phyloP scores from a whole-genome alignment of 2,113 vertebrate species.

The Phyllostomus discolor region DNA sequence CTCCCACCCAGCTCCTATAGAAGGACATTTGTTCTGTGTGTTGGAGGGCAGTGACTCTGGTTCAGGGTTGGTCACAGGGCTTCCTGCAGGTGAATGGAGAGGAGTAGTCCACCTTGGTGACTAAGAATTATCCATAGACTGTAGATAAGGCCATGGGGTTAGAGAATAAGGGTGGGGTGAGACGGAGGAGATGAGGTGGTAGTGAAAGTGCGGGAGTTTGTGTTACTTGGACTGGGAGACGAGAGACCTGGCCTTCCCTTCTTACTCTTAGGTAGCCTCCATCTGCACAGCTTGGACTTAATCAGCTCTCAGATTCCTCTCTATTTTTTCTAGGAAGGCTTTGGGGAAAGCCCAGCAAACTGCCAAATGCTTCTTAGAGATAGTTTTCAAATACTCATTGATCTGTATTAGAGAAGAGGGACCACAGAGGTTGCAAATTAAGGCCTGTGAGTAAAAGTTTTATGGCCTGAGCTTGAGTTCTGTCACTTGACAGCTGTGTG shows the following conservation, averaged over 20 bases:
- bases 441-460: neutral
- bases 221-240: neutral
- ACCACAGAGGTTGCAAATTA: neutral
- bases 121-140: neutral
- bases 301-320: neutral
- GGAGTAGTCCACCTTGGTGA: neutral
- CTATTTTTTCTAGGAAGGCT: neutral
- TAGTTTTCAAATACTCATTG: neutral
- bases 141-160: neutral
- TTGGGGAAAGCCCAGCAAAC: neutral
- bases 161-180: neutral
- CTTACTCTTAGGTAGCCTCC: neutral
- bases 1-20: rapidly evolving
- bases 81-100: neutral
- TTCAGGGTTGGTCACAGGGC: neutral
- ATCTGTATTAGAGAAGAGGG: neutral
- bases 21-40: neutral
- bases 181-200: neutral
- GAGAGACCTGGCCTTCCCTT: neutral
- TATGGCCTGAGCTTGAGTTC: neutral
- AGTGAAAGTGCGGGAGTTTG: neutral
- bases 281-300: too few relatives aligned
- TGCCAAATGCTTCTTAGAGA: neutral
- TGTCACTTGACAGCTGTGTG: neutral
- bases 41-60: neutral